Evolutionary conservation across 2,113 vertebrate genomes (phyloP), one percentile per base, ranked within the genome.

Genomic region (Seriola quinqueradiata): DNA sequence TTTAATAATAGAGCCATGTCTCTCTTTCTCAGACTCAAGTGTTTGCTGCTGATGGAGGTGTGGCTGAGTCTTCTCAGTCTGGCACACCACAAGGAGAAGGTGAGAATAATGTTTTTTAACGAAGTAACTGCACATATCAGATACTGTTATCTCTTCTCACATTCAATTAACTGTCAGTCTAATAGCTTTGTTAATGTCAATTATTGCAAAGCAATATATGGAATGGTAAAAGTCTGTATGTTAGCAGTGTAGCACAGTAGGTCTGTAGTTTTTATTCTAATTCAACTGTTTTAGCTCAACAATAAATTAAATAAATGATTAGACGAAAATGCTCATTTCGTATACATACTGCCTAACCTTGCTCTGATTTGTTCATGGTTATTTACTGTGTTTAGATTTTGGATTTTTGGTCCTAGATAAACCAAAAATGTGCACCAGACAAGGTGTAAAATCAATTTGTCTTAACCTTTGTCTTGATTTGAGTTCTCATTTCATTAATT

Each of bases 11-110:
- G 44, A 73, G 2, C 8, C 0, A 0, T 25, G 25, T 75, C 4
- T 79, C 57, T 42, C 85, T 52, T 17, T 68, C 69, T 76, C 83
- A 98, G 97, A 93, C 96, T 92, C 97, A 97, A 87, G 97, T 98
- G 72, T 98, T 98, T 93, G 95, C 96, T 81, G 95, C 97, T 65
- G 97, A 98, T 90, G 96, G 97, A 74, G 88, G 93, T 52, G 94
- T 97, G 21, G 90, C 96, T 21, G 97, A 98, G 77, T 95, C 96
- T 14, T 96, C 96, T 5, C 95, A 97, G 78, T 95, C 97, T 83
- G 97, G 96, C 34, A 95, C 96, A 10, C 95, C 97, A 48, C 97
- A 98, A 93, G 97, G 95, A 90, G 97, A 98, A 87, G 96, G 97
- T 98, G 88, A 94, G 79, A 79, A 16, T 9, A n/a, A 50, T 19